Percentiles rank a stretch among this genome's conserved stretches.
Conservation (phyloP, 2,888 invertebrate species). For the Cantharis nigra region DNA sequence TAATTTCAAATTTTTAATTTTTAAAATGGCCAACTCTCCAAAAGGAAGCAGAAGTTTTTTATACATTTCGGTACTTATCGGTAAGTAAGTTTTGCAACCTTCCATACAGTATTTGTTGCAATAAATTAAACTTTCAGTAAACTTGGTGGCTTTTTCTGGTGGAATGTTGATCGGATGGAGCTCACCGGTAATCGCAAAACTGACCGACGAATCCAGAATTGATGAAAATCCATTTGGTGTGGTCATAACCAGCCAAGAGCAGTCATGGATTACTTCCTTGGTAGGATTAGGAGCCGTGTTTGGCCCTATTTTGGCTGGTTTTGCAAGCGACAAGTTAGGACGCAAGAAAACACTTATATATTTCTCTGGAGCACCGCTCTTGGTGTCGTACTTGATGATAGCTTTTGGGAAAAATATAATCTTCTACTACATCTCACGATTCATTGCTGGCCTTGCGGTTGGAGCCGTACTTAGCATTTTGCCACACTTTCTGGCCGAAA, state of each 20-base stretch:
- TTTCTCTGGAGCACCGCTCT: conserved; percentile 36
- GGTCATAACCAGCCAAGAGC: conserved; percentile 48
- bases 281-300: conserved; percentile 57
- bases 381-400: neutral
- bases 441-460: neutral
- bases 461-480: neutral
- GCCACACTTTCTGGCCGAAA: neutral
- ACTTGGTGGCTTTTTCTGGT: conserved; percentile 51
- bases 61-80: neutral
- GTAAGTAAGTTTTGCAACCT: neutral
- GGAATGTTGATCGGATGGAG: conserved; percentile 58
- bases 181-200: conserved; percentile 40
- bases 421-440: neutral
- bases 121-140: conserved; percentile 46
- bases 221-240: conserved; percentile 48
- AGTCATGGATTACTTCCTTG: conserved; percentile 60
- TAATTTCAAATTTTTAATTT: no score
- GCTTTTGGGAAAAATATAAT: neutral
- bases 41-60: no score
- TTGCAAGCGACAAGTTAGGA: conserved; percentile 66
- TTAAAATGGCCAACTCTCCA: no score
- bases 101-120: no score
- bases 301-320: conserved; percentile 72
- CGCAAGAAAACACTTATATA: conserved; percentile 67
- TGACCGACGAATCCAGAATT: conserved; percentile 37